Base-by-base conservation (phyloP, 2,797 vertebrate species). In the Poliocrania exsul region DNA sequence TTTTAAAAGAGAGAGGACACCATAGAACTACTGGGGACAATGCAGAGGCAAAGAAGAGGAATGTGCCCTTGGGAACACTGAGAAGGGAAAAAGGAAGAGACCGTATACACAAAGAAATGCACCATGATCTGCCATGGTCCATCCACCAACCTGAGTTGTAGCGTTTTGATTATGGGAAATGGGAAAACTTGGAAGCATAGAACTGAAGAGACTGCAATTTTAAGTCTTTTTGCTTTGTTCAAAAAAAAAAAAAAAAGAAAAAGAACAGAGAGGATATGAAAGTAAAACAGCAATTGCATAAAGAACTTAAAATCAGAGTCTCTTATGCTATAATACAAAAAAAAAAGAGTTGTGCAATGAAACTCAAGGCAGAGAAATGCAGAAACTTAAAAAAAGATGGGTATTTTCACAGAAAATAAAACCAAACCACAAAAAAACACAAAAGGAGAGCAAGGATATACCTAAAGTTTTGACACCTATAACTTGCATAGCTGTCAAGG, bases 41-140 rank as follows among this genome's bases (percentile, higher is more conserved):
- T 0, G 2, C 24, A 64, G 31, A 40, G 8, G 13, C 24, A 88
- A 57, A 2, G 7, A 50, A 57, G 9, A 86, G 7, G 18, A 62
- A 47, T 0, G 1, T 1, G 10, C 8, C n/a, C n/a, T 19, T 42
- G 29, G 12, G 3, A 44, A 12, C 9, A 65, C 4, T 1, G 5
- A 8, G 29, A 86, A 60, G 1, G 3, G 15, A 6, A 69, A 90
- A 87, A 66, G 11, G 10, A 33, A 71, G 21, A 88, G 6, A 37
- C 6, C 0, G 1, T 7, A n/a, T 2, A 46, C 5, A 46, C 13
- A 35, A 11, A 8, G 44, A 38, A 67, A 35, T 0, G 2, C 28
- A 21, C 53, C 26, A 47, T 9, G 14, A 66, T 42, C 33, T 69
- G 11, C 10, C 1, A 0, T 0, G 11, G 57, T 18, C 42, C 42